A percentile compares a stretch with the other conserved stretches of the same genome.
These are phyloP conservation scores for Altica lythri DNA, from an alignment of 2,888 invertebrate species.

Conservation along the genomic window DNA sequence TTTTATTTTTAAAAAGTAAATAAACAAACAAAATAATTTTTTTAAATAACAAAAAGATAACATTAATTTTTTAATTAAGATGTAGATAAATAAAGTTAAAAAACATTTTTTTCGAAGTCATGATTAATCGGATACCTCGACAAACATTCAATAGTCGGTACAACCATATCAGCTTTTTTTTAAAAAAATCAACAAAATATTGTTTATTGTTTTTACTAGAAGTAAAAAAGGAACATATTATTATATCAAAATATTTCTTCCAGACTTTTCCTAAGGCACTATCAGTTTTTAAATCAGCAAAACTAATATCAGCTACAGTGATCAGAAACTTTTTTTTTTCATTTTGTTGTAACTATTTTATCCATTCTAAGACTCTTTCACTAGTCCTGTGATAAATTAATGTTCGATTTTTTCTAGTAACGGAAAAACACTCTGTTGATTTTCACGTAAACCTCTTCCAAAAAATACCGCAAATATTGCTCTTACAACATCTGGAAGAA, in stretches of 20 bases:
- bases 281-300: slow-evolving; percentile 67
- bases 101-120: no score
- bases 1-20: no score
- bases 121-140: slow-evolving; percentile 60
- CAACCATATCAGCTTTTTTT: slow-evolving; percentile 66
- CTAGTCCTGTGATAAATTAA: slow-evolving; percentile 66
- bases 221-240: slow-evolving; percentile 70
- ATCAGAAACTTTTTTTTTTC: slow-evolving; percentile 68
- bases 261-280: slow-evolving; percentile 56
- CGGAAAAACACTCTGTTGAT: slow-evolving; percentile 67
- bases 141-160: slow-evolving; percentile 66
- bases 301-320: slow-evolving; percentile 75
- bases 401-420: slow-evolving; percentile 62
- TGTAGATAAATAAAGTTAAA: no score
- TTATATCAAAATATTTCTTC: slow-evolving; percentile 52
- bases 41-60: no score
- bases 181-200: slow-evolving; percentile 70
- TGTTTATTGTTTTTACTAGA: slow-evolving; percentile 49
- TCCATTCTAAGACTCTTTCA: slow-evolving; percentile 61
- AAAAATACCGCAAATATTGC: slow-evolving; percentile 67
- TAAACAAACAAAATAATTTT: no score
- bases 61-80: no score
- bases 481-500: slow-evolving; percentile 65
- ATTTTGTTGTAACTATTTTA: slow-evolving; percentile 60
- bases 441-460: slow-evolving; percentile 61